These are phyloP conservation scores for Octonoba sinensis DNA, from an alignment of 2,888 invertebrate species.

Conservation along the genomic window DNA sequence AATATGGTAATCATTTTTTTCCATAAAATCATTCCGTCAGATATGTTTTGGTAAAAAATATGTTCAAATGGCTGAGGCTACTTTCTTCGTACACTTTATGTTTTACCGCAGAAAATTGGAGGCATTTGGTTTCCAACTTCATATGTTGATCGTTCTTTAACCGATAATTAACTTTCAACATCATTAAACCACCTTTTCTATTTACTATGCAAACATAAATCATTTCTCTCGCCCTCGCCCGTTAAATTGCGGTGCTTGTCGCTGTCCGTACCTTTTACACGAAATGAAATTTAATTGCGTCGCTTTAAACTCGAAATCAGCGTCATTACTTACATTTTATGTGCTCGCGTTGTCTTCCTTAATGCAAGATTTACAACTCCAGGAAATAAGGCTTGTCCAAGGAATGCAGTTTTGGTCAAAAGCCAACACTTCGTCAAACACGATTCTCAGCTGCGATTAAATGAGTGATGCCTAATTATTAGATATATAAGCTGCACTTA, in stretches of 20 bases:
- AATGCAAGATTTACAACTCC: conserved; percentile 22
- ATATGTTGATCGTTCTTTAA: too few species aligned
- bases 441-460: conserved; percentile 28
- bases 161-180: too few species aligned
- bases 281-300: conserved; percentile 43
- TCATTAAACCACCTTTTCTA: background rate
- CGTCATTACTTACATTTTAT: conserved; percentile 17
- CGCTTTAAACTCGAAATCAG: conserved; percentile 22
- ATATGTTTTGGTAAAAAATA: too few species aligned
- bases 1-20: too few species aligned
- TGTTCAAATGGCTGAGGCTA: too few species aligned
- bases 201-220: conserved; percentile 10
- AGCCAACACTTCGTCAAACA: conserved; percentile 8
- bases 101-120: too few species aligned
- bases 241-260: too few species aligned
- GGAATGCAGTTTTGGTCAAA: conserved; percentile 6
- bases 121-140: too few species aligned
- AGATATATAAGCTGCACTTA: conserved; percentile 24
- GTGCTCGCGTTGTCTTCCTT: conserved; percentile 12
- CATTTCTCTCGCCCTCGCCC: background rate
- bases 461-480: conserved; percentile 36
- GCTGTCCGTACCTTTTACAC: too few species aligned
- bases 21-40: too few species aligned
- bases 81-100: too few species aligned
- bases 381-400: background rate